Conservation (phyloP, 64 coral and sea anemone genomes). For the Porites australiensis region DNA sequence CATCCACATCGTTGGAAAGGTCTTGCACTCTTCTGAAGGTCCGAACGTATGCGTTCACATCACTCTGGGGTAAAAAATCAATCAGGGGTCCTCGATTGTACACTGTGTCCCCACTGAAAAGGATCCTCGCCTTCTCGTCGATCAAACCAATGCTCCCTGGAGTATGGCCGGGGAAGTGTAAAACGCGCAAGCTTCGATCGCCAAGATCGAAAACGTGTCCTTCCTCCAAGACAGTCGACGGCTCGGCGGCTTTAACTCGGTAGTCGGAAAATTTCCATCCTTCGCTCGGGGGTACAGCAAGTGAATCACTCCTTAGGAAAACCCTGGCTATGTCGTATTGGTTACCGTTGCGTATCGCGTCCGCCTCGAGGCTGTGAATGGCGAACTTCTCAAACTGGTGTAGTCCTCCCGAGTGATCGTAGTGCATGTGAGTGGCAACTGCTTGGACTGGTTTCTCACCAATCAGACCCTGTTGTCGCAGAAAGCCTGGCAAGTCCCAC, state of each 20-base stretch:
- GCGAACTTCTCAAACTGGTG: conserved; percentile 89
- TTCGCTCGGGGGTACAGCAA: conserved; percentile 48
- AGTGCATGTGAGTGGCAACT: conserved; percentile 86
- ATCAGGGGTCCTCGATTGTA: conserved; percentile 63
- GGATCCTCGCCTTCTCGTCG: conserved; percentile 60
- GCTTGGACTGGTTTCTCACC: conserved; percentile 79
- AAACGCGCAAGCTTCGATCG: conserved; percentile 65
- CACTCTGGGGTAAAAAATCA: conserved; percentile 83
- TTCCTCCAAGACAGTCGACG: conserved; percentile 60
- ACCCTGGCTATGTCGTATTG: conserved; percentile 73
- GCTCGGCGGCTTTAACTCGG: conserved; percentile 62
- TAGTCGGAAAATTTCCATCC: conserved; percentile 63
- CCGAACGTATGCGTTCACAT: conserved; percentile 56
- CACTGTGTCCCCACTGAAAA: conserved; percentile 76
- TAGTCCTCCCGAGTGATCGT: conserved; percentile 85
- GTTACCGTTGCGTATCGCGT: conserved; percentile 64
- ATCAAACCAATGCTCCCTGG: conserved; percentile 76
- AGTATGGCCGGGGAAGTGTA: conserved; percentile 85
- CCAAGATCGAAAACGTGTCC: conserved; percentile 85
- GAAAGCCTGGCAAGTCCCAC: conserved; percentile 82
- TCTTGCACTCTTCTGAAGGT: conserved; percentile 66
- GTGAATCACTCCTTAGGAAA: conserved; percentile 42
- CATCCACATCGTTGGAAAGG: conserved; percentile 50
- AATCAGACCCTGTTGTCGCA: conserved; percentile 62
- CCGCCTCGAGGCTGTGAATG: conserved; percentile 70